Evolutionary conservation across 2,113 vertebrate genomes (phyloP), one percentile per base, ranked within the genome.

Genomic region (Oxyura jamaicensis): DNA sequence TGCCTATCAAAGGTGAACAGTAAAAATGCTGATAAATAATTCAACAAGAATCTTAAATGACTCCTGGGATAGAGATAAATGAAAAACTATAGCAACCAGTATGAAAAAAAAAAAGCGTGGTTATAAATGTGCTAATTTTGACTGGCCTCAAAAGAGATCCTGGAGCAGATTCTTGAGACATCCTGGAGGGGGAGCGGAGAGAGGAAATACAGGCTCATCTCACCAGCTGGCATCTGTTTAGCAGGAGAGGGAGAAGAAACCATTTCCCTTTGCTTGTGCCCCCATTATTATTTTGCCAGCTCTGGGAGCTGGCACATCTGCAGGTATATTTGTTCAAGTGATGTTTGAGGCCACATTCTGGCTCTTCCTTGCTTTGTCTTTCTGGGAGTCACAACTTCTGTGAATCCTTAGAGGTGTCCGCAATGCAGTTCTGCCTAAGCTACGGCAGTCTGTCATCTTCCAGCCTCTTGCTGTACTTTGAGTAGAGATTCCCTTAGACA

Each of bases 11-110:
- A 94, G 83, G 75, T 93, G 95, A 97, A 60, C 77, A 81, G 86
- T 94, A 85, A 96, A 95, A 95, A 90, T 71, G 33, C 76, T 44
- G 36, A 88, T 96, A 97, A 96, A 97, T 95, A 96, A 93, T 93
- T 91, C 84, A 93, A 46, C 20, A 82, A 75, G 94, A 79, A 41
- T 73, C 60, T 71, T 62, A 77, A 89, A 79, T 96, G 83, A 75
- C 52, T 63, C 87, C 85, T 91, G 91, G 60, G 83, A 79, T 94
- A 76, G 74, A 95, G 88, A 92, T 79, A 88, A 88, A 91, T 88
- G 53, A 63, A 95, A 94, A 94, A 66, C 90, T 92, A 39, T 82
- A 90, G 81, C 92, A 93, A 80, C 79, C 35, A n/a, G 25, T 20
- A 1, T 63, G 82, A 72, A 74, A 42, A 73, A 95, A 72, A 23